Evolutionary conservation across 1,140 invertebrate species (phyloP).

Genomic region (Zaprionus kolodkinae): DNA sequence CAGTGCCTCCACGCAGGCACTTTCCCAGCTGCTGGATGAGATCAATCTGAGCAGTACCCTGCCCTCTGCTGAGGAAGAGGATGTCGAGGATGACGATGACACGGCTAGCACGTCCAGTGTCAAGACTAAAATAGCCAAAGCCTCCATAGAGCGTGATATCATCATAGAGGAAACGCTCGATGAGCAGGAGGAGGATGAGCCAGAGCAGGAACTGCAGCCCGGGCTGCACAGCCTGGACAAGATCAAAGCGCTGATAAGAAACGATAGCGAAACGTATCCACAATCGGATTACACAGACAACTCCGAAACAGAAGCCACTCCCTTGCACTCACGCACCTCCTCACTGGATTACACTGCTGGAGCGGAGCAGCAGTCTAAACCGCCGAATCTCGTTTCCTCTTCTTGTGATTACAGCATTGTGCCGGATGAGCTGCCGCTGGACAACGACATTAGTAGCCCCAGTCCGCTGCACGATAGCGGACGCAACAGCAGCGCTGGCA

Average conservation of each 20-base stretch:
- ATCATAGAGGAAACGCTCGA: conserved; percentile 50
- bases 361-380: conserved; percentile 22
- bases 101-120: conserved; percentile 69
- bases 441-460: conserved; percentile 47
- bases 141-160: conserved; percentile 67
- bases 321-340: conserved; percentile 70
- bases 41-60: conserved; percentile 57
- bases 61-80: conserved; percentile 27
- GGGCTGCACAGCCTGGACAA: conserved; percentile 55
- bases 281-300: conserved; percentile 70
- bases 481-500: conserved; percentile 62
- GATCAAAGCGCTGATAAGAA: conserved; percentile 70
- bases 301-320: conserved; percentile 49
- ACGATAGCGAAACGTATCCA: conserved; percentile 74
- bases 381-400: conserved; percentile 23
- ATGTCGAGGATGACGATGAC: conserved; percentile 67
- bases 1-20: conserved; percentile 55
- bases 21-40: conserved; percentile 58
- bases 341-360: conserved; percentile 56
- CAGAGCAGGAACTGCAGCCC: background rate
- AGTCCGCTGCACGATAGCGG: conserved; percentile 72
- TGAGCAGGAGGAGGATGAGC: conserved; percentile 45
- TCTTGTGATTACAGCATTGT: conserved; percentile 72
- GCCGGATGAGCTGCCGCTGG: conserved; percentile 69
- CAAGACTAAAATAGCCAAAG: conserved; percentile 70